phyloP scores from a whole-genome alignment of 2,888 invertebrate species.

The Pseudococcus viburni region DNA sequence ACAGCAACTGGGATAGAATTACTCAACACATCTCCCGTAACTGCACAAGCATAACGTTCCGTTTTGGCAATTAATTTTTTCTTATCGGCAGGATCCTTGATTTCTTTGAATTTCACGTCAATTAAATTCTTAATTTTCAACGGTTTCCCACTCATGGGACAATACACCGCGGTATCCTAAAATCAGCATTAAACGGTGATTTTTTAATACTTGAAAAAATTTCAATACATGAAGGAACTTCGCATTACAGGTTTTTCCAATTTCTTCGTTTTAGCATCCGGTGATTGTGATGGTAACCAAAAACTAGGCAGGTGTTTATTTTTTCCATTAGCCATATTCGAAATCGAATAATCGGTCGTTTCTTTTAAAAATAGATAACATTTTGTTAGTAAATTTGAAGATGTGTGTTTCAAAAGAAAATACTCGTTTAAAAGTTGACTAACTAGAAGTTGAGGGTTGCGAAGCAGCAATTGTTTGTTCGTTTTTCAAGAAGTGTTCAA shows the following conservation, averaged over 20 bases:
- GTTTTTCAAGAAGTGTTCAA: conserved; percentile 85
- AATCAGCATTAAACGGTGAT: conserved; percentile 67
- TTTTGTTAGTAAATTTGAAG: background rate
- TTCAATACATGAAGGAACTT: background rate
- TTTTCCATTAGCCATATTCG: conserved; percentile 84
- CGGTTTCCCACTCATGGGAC: conserved; percentile 88
- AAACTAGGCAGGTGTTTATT: conserved; percentile 92
- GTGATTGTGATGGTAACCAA: conserved; percentile 96
- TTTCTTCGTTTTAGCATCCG: conserved; percentile 83
- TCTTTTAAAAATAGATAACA: conserved; percentile 58
- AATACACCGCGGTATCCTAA: conserved; percentile 81
- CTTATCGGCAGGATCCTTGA: conserved; percentile 89
- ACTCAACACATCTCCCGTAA: conserved; percentile 95
- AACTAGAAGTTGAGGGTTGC: conserved; percentile 59
- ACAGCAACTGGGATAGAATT: conserved; percentile 96
- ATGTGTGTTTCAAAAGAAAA: background rate
- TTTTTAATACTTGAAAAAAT: background rate
- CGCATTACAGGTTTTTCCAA: conserved; percentile 80
- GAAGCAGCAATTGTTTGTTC: conserved; percentile 82
- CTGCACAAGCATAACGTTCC: conserved; percentile 96
- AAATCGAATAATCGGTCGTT: conserved; percentile 72
- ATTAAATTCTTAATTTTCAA: conserved; percentile 93
- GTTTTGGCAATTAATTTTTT: conserved; percentile 90
- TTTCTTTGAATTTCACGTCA: conserved; percentile 91
- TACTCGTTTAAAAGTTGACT: conserved; percentile 23